These are phyloP conservation scores for Rhinophrynus dorsalis DNA, from an alignment of 2,797 vertebrate species.

Conservation along the genomic window DNA sequence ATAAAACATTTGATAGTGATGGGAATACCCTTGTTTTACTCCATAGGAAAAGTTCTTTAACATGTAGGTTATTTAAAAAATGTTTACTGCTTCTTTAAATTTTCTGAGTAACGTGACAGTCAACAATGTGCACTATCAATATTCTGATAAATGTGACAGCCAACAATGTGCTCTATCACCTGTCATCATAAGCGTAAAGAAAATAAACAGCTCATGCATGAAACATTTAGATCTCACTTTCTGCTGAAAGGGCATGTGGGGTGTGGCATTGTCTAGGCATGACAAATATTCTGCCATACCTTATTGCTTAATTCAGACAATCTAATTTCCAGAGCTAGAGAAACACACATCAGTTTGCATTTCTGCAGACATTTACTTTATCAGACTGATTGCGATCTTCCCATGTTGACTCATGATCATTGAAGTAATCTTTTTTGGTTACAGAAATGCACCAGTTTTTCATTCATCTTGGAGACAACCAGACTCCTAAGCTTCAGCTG, in stretches of 20 bases:
- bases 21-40: too few species aligned
- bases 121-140: too few species aligned
- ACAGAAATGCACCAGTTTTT: constrained; percentile 22
- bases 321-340: not conserved
- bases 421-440: constrained; percentile 33
- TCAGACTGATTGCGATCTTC: constrained; percentile 25
- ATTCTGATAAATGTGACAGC: too few species aligned
- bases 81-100: too few species aligned
- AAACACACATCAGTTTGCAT: constrained; percentile 20
- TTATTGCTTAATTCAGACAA: constrained; percentile 30
- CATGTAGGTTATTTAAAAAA: too few species aligned
- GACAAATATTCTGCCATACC: constrained; percentile 8
- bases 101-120: too few species aligned
- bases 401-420: constrained; percentile 8
- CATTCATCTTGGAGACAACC: constrained; percentile 19
- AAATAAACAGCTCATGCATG: not conserved
- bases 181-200: too few species aligned
- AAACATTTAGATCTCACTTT: not conserved
- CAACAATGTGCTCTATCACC: too few species aligned
- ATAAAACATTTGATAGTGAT: too few species aligned
- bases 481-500: constrained; percentile 23
- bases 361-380: constrained; percentile 22
- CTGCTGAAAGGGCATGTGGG: not conserved
- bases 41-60: too few species aligned
- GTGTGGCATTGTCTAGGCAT: constrained; percentile 1